These are phyloP conservation scores for Cyprichromis sp. DNA, from an alignment of 2,113 vertebrate species.

Conservation along the genomic window DNA sequence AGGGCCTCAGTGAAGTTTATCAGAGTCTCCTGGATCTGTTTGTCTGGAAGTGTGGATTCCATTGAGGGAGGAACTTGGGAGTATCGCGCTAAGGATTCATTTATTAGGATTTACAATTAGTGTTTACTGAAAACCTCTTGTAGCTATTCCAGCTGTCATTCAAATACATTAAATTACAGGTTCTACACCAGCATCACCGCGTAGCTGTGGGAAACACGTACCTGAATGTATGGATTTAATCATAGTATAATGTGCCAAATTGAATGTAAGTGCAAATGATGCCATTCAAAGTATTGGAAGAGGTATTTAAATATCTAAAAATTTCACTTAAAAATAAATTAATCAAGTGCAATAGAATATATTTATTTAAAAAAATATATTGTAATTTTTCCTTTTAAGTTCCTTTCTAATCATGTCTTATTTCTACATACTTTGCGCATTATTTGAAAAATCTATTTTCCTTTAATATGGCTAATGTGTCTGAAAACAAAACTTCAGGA, in stretches of 20 bases:
- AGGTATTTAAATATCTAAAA: background rate
- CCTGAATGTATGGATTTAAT: background rate
- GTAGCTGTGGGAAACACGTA: background rate
- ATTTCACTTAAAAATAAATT: background rate
- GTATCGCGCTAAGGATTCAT: background rate
- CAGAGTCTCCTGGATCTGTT: background rate
- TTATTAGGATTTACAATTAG: background rate
- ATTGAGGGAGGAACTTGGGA: background rate
- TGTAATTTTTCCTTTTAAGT: background rate
- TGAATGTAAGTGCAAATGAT: background rate
- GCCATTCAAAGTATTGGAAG: background rate
- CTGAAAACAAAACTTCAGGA: background rate
- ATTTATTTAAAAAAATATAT: background rate
- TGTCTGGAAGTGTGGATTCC: background rate
- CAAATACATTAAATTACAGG: background rate
- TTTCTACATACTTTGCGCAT: background rate
- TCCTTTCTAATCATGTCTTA: background rate
- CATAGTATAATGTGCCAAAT: background rate
- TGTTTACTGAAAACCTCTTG: background rate
- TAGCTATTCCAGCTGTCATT: background rate
- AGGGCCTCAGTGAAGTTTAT: background rate
- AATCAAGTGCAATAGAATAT: background rate
- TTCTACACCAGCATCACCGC: background rate
- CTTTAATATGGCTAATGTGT: background rate
- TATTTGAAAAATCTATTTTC: background rate